Base-by-base conservation (phyloP, 2,797 vertebrate species). In the Falco berigora region DNA sequence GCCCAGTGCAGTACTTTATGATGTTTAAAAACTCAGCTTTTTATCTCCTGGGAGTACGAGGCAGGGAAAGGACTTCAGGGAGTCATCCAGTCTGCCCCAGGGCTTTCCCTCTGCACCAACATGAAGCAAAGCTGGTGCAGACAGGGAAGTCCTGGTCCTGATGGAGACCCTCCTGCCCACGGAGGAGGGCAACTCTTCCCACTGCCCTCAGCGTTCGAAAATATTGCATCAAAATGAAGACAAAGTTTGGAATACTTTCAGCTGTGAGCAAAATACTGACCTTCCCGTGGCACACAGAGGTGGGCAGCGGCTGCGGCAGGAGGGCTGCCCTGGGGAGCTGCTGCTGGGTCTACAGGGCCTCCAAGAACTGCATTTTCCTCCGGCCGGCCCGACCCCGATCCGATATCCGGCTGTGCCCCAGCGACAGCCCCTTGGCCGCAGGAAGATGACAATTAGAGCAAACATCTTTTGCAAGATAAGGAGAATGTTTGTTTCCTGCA, bases 371-470 rank as follows among this genome's bases (percentile, higher is more conserved):
- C 2, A 0, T 59, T 59, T 34, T 32, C 55, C 59, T 71, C 49
- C 2, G 1, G 6, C 46, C 68, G 61, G n/a, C 67, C 42, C 4
- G 1, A 12, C 27, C 32, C 30, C 7, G 4, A 73, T 75, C 87
- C 7, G 3, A 73, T 75, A 86, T 42, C 46, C 1, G 1, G 13
- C 74, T 2, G 1, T 9, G 25, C 38, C 62, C n/a, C 52, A 3
- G 2, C 3, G 2, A 8, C 55, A 22, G 12, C 56, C 27, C 28
- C 34, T 36, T 0, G 2, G 36, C 28, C 0, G 14, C 94, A 88
- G 94, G 90, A 86, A 94, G 93, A 90, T 52, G 91, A 58, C 94
- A 94, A 94, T 95, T 78, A 84, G 86, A 80, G 69, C 86, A 28
- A 82, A 92, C 75, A 40, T 67, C 93, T 73, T 32, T 10, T 75